A percentile compares a stretch with the other conserved stretches of the same genome.
Evolutionary conservation across 2,113 vertebrate genomes (phyloP).

Genomic region (Fukomys damarensis): DNA sequence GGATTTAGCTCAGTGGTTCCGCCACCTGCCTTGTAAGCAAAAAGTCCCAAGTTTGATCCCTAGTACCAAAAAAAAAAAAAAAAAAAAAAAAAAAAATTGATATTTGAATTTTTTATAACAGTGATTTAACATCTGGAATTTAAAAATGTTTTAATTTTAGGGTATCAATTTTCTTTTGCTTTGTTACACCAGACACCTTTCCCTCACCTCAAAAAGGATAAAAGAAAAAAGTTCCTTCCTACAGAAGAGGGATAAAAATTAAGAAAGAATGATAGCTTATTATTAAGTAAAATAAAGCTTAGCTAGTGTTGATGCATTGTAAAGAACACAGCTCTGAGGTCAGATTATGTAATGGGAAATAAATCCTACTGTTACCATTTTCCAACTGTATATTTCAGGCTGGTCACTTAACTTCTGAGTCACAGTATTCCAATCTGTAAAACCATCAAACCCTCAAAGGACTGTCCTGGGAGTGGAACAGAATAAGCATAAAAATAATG

Average conservation of each 20-base stretch:
- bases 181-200: conserved; percentile 43
- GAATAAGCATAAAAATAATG: background rate
- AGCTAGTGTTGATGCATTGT: background rate
- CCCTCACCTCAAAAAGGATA: background rate
- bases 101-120: background rate
- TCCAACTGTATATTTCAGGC: conserved; percentile 12
- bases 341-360: background rate
- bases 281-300: conserved; percentile 43
- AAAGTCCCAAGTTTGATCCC: too few relatives aligned
- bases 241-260: background rate
- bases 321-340: conserved; percentile 39
- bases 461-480: background rate
- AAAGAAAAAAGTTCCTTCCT: background rate
- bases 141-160: conserved; percentile 37
- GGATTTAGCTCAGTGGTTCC: too few relatives aligned
- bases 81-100: background rate
- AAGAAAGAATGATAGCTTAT: background rate
- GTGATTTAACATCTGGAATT: background rate
- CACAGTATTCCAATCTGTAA: conserved; percentile 32
- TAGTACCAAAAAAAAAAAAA: too few relatives aligned
- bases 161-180: background rate
- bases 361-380: conserved; percentile 18
- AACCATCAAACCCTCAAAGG: background rate
- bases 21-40: too few relatives aligned
- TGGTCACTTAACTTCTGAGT: conserved; percentile 33